These are phyloP conservation scores for Pontoporia blainvillei DNA, from an alignment of 2,113 vertebrate species.

Conservation along the genomic window DNA sequence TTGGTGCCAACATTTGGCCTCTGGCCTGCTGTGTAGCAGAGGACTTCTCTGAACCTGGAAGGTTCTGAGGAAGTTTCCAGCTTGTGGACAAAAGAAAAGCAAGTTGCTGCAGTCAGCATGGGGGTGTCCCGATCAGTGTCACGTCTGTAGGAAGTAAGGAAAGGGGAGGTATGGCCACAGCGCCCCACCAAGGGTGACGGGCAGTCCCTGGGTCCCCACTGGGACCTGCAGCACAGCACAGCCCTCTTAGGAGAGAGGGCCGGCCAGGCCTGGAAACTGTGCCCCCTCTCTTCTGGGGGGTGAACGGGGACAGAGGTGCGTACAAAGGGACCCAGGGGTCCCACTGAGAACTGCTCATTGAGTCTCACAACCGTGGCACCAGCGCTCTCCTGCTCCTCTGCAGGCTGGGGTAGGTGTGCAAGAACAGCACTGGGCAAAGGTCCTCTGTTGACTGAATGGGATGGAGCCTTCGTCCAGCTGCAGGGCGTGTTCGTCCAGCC, in stretches of 20 bases:
- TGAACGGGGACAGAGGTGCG: neutral
- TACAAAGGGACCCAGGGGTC: accelerated
- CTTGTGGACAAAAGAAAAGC: neutral
- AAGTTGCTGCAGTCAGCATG: accelerated
- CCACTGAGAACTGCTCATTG: too few species aligned
- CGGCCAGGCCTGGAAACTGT: neutral
- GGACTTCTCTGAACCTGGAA: neutral
- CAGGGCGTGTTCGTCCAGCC: too few species aligned
- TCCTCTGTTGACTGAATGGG: accelerated
- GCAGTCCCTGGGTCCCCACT: neutral
- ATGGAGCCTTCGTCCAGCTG: accelerated
- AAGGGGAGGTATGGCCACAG: neutral
- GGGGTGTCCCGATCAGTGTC: accelerated
- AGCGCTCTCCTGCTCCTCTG: neutral
- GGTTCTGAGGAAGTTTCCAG: neutral
- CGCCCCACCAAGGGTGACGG: accelerated
- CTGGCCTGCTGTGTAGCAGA: neutral
- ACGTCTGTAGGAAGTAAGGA: accelerated
- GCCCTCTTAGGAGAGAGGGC: neutral
- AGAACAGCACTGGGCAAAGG: accelerated
- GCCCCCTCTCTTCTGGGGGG: neutral
- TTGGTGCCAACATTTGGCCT: accelerated
- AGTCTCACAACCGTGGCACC: accelerated
- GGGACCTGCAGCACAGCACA: neutral
- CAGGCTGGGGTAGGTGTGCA: accelerated